Percentiles rank a stretch among this genome's conserved stretches.
Conservation (phyloP, 2,888 invertebrate species). For the Adelognathus sp. region DNA sequence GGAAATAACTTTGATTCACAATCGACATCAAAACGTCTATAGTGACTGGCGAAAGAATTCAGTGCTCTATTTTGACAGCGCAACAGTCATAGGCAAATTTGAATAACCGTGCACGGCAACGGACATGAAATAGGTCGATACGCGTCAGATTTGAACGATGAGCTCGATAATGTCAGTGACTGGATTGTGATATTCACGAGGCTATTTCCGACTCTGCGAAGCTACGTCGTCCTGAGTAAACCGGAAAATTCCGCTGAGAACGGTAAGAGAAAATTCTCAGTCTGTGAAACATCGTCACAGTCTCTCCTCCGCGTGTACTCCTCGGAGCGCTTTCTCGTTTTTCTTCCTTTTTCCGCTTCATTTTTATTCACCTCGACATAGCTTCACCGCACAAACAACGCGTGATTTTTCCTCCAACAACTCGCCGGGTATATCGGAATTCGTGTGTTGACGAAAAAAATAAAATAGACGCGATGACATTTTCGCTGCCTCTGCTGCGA, state of each 20-base stretch:
- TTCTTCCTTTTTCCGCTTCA: neutral
- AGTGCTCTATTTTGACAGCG: neutral
- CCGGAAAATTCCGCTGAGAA: constrained; percentile 10
- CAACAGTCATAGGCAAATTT: neutral
- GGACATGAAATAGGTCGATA: constrained; percentile 45
- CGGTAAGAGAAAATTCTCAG: constrained; percentile 36
- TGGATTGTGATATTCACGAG: constrained; percentile 48
- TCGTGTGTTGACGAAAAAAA: constrained; percentile 37
- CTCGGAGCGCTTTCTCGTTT: neutral
- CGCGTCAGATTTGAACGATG: neutral
- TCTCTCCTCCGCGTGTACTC: neutral
- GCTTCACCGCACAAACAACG: neutral
- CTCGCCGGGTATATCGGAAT: no score
- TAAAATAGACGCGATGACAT: neutral
- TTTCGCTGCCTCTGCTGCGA: neutral
- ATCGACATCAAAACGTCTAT: no score
- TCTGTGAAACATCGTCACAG: neutral
- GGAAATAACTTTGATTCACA: no score
- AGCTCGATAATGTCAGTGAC: constrained; percentile 37
- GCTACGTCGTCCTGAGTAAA: constrained; percentile 13
- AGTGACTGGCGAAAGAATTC: no score
- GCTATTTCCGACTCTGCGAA: constrained; percentile 47
- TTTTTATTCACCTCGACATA: neutral
- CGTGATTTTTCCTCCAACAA: neutral
- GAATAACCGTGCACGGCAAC: neutral